phyloP scores from a whole-genome alignment of 2,113 vertebrate genomes.

The Erythrolamprus reginae region DNA sequence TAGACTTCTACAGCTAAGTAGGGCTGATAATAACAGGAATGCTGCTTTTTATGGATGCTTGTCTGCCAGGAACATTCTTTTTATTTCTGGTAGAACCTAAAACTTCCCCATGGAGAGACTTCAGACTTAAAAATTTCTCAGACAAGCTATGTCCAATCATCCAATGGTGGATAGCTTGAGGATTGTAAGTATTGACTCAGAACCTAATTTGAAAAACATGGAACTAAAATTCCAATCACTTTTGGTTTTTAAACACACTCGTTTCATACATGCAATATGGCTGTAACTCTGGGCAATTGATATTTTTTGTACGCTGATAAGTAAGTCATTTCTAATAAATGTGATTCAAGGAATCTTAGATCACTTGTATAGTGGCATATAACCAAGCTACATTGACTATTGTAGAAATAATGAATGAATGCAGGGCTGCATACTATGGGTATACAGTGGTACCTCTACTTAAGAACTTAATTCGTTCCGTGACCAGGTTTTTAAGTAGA shows the following conservation, averaged over 20 bases:
- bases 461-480: too few species aligned
- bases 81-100: background rate
- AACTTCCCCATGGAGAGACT: background rate
- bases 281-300: background rate
- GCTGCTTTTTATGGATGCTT: background rate
- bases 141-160: background rate
- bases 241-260: background rate
- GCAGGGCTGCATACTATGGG: background rate
- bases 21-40: background rate
- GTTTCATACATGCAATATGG: background rate
- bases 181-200: background rate
- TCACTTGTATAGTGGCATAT: background rate
- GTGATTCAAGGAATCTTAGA: background rate
- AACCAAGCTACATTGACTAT: background rate
- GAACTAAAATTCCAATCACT: background rate
- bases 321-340: background rate
- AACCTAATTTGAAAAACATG: background rate
- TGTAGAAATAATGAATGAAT: background rate
- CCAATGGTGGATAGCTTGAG: background rate
- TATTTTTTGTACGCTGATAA: background rate
- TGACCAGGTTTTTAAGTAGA: too few species aligned
- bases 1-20: background rate
- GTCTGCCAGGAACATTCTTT: background rate
- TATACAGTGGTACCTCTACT: too few species aligned
- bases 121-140: background rate